These are phyloP conservation scores for Escarpia spicata DNA, from an alignment of 2,888 invertebrate species.

Conservation along the genomic window DNA sequence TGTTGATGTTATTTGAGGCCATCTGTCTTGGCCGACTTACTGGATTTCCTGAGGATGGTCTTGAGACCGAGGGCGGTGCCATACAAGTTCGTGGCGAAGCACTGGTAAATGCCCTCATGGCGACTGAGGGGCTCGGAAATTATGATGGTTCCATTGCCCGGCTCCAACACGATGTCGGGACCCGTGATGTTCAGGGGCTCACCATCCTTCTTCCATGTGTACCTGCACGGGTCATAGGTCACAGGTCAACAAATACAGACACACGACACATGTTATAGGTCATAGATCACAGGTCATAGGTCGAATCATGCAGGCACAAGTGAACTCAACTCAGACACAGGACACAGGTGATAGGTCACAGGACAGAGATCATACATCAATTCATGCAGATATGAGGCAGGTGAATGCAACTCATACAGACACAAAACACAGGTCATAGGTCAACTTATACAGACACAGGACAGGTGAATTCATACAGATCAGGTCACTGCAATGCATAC, in stretches of 20 bases:
- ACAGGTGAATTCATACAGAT: background rate
- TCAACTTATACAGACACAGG: background rate
- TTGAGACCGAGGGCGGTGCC: slow-evolving; percentile 37
- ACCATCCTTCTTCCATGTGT: slow-evolving; percentile 33
- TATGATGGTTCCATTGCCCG: slow-evolving; percentile 30
- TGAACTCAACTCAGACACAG: too few relatives aligned
- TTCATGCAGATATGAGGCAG: too few relatives aligned
- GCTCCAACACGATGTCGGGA: background rate
- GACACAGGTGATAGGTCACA: too few relatives aligned
- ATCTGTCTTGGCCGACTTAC: slow-evolving; percentile 26
- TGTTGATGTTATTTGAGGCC: background rate
- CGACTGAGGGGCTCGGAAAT: slow-evolving; percentile 26
- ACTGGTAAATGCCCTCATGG: slow-evolving; percentile 21
- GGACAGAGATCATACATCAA: too few relatives aligned
- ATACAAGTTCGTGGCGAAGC: slow-evolving; percentile 24
- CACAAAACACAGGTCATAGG: background rate
- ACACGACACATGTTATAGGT: background rate
- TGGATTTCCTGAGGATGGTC: slow-evolving; percentile 36
- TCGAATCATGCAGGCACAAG: too few relatives aligned
- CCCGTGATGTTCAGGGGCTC: slow-evolving; percentile 19
- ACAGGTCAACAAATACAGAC: too few relatives aligned
- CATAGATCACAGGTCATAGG: too few relatives aligned
- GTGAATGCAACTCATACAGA: too few relatives aligned
- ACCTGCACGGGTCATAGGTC: slow-evolving; percentile 23
- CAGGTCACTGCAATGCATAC: background rate